Conservation (phyloP, 2,888 invertebrate genomes). For the Achlya flavicornis region DNA sequence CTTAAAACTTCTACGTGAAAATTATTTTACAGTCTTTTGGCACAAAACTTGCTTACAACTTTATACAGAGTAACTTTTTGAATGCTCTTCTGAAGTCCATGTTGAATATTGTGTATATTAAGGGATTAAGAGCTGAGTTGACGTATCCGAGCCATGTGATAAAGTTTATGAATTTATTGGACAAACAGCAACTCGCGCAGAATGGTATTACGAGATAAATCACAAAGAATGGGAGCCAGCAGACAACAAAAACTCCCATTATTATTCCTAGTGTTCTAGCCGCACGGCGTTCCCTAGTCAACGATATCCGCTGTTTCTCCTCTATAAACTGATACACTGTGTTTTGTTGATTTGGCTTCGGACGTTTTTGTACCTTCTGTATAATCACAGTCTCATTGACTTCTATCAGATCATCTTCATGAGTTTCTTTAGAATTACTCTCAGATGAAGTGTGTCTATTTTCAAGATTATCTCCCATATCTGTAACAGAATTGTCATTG, state of each 20-base stretch:
- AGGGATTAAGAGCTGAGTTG: conserved; percentile 95
- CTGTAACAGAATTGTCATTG: conserved; percentile 76
- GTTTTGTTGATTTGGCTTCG: conserved; percentile 72
- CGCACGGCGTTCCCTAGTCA: conserved; percentile 96
- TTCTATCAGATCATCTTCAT: conserved; percentile 68
- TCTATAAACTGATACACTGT: conserved; percentile 94
- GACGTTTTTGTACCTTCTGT: conserved; percentile 55
- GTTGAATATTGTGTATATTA: conserved; percentile 98
- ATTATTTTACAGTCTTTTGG: conserved; percentile 54
- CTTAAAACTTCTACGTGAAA: conserved; percentile 43
- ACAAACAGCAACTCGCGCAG: conserved; percentile 91
- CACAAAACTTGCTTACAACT: conserved; percentile 58
- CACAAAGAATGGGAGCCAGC: conserved; percentile 99
- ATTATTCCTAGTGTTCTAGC: conserved; percentile 98
- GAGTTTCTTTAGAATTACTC: conserved; percentile 77
- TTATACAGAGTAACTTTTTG: conserved; percentile 86
- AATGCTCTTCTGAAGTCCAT: conserved; percentile 96
- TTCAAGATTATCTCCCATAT: conserved; percentile 66
- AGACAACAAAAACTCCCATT: conserved; percentile 98
- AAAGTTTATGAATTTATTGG: conserved; percentile 91
- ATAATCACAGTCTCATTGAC: conserved; percentile 53
- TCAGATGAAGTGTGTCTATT: conserved; percentile 76
- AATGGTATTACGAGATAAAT: conserved; percentile 97
- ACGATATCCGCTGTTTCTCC: conserved; percentile 94
- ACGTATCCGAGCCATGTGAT: conserved; percentile 97